Percentiles rank a stretch among this genome's conserved stretches.
Evolutionary conservation across 2,888 invertebrate species (phyloP).

Genomic region (Catocala sponsa): DNA sequence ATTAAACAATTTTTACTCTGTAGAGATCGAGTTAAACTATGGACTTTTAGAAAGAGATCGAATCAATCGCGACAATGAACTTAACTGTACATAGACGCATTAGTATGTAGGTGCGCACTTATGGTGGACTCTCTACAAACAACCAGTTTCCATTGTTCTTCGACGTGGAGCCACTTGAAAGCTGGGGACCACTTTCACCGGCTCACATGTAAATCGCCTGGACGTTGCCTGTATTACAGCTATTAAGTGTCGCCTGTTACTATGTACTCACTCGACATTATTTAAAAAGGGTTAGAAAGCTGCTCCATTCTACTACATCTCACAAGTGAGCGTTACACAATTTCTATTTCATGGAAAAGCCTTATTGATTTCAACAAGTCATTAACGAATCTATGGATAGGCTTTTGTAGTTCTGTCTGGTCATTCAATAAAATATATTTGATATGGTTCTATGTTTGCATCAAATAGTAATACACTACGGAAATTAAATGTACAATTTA

Average conservation of each 20-base stretch:
- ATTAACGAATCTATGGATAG: background rate
- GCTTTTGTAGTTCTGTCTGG: constrained; percentile 1
- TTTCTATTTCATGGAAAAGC: constrained; percentile 1
- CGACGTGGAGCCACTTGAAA: constrained; percentile 57
- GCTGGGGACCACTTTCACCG: constrained; percentile 69
- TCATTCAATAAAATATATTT: constrained; percentile 13
- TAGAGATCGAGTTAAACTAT: constrained; percentile 2
- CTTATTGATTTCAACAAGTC: background rate
- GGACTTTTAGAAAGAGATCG: constrained; percentile 37
- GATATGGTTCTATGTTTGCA: constrained; percentile 13
- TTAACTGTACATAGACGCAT: constrained; percentile 49
- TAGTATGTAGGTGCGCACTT: constrained; percentile 51
- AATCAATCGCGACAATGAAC: constrained; percentile 40
- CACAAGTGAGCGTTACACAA: constrained; percentile 5
- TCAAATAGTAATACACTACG: constrained; percentile 10
- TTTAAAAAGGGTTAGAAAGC: constrained; percentile 36
- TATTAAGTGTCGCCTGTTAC: constrained; percentile 42
- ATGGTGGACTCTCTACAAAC: constrained; percentile 54
- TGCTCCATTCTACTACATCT: constrained; percentile 16
- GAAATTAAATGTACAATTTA: constrained; percentile 28
- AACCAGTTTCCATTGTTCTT: constrained; percentile 62
- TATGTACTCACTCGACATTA: constrained; percentile 30
- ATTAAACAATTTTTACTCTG: constrained; percentile 20
- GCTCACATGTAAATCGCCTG: constrained; percentile 65
- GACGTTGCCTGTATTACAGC: constrained; percentile 52